Evolutionary conservation across 2,113 vertebrate species (phyloP), one percentile per base, ranked within the genome.

Genomic region (Phainopepla nitens): DNA sequence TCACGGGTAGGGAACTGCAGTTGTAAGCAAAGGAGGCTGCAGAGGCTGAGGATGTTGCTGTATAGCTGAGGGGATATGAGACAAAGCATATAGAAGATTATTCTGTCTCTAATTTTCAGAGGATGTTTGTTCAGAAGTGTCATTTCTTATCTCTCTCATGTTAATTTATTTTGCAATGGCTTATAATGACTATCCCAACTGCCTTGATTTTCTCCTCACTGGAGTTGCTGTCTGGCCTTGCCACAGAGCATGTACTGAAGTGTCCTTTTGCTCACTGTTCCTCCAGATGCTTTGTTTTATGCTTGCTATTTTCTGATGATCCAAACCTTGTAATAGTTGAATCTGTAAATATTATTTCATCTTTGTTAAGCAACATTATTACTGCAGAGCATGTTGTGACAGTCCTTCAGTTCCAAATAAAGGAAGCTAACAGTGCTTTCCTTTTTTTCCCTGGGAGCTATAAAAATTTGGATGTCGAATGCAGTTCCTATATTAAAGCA

Each of bases 231-330:
- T 56, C 87, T 93, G 82, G 58, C 68, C 44, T 73, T 2, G 0
- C 44, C 17, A 11, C 25, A 29, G 58, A 64, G 27, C 51, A 35
- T 60, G 49, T 69, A 47, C 69, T 60, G 11, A 68, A 89, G 17
- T 89, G 64, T 78, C 69, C 68, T 90, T 73, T 81, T n/a, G 66
- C 64, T 89, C 8, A 5, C 62, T 90, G 62, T 58, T 71, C 33
- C 9, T 91, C n/a, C 90, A 92, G 79, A 82, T 91, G 82, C 88
- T 89, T 93, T 82, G 41, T 76, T 88, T 86, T 93, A 83, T 53
- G 56, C 44, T 44, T 62, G 68, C 71, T 78, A 5, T 86, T 92
- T 83, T 89, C 15, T 73, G 79, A 58, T 86, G 76, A 56, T 57
- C 36, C 47, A 73, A 81, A 39, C 29, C 33, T 73, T 66, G n/a